Percentiles rank a stretch among this genome's conserved stretches.
These are phyloP conservation scores for Microctenopoma steveboyesi DNA, from an alignment of 2,797 vertebrate genomes.

Conservation along the genomic window DNA sequence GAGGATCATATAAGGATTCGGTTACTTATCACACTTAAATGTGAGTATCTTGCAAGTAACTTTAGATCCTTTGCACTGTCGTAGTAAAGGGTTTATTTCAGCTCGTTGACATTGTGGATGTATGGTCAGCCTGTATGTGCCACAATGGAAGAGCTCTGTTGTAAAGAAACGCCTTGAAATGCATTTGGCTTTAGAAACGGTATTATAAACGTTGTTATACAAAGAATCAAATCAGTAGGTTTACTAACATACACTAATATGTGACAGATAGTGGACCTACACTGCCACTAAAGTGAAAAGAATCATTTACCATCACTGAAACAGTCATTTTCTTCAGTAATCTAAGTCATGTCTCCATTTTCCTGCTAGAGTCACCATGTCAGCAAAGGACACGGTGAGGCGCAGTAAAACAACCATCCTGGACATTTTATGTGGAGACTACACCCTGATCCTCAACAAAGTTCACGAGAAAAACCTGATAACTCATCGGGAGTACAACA, in stretches of 20 bases:
- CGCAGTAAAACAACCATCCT: constrained; percentile 55
- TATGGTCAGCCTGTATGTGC: too few species aligned
- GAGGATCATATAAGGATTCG: too few species aligned
- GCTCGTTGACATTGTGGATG: too few species aligned
- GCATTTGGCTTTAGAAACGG: not conserved
- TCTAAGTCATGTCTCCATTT: not conserved
- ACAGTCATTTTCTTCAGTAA: not conserved
- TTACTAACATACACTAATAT: not conserved
- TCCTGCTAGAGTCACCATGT: constrained; percentile 47
- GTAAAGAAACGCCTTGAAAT: not conserved
- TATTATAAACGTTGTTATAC: not conserved
- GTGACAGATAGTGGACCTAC: not conserved
- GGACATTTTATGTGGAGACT: constrained; percentile 33
- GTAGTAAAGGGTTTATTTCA: too few species aligned
- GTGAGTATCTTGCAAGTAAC: too few species aligned
- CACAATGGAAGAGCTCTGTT: too few species aligned
- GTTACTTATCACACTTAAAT: too few species aligned
- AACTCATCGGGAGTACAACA: constrained; percentile 60
- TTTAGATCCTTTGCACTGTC: too few species aligned
- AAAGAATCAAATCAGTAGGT: too few species aligned
- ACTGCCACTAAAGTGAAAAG: not conserved
- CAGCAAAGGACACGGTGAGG: constrained; percentile 37
- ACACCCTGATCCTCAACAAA: constrained; percentile 54
- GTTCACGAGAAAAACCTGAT: constrained; percentile 42
- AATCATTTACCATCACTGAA: too few species aligned